These are phyloP conservation scores for Leuctra nigra DNA, from an alignment of 2,888 invertebrate species.

Conservation along the genomic window DNA sequence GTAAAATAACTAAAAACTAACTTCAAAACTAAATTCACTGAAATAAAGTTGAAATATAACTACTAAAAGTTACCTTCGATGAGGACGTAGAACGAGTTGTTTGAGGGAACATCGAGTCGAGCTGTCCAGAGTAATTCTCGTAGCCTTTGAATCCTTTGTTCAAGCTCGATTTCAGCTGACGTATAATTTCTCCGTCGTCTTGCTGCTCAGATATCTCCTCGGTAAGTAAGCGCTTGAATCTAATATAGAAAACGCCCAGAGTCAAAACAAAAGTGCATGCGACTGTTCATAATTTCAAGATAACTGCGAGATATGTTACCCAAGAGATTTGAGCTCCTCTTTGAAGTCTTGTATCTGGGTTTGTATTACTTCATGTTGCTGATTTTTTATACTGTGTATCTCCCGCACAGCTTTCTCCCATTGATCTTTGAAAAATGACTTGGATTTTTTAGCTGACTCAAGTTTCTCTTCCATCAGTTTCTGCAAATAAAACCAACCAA, in stretches of 20 bases:
- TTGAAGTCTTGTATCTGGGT: slow-evolving; percentile 45
- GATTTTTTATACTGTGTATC: slow-evolving; percentile 54
- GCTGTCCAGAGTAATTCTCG: neutral
- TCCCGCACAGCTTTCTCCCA: slow-evolving; percentile 64
- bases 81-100: neutral
- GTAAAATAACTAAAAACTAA: too few relatives aligned
- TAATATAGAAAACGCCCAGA: neutral
- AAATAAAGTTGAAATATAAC: neutral
- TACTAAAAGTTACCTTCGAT: neutral
- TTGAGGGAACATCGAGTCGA: neutral
- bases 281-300: neutral
- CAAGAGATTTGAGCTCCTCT: slow-evolving; percentile 36
- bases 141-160: neutral
- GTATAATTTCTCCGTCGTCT: slow-evolving; percentile 11
- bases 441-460: slow-evolving; percentile 55
- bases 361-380: slow-evolving; percentile 47
- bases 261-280: neutral
- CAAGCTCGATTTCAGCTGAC: neutral
- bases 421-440: slow-evolving; percentile 68
- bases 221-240: slow-evolving; percentile 17
- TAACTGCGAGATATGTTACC: slow-evolving; percentile 32
- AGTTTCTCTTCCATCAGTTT: slow-evolving; percentile 57
- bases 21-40: neutral
- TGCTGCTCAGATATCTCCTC: slow-evolving; percentile 11
- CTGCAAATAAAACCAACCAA: too few relatives aligned